These are phyloP conservation scores for Schrankia costaestrigalis DNA, from an alignment of 2,888 invertebrate genomes.

Conservation along the genomic window DNA sequence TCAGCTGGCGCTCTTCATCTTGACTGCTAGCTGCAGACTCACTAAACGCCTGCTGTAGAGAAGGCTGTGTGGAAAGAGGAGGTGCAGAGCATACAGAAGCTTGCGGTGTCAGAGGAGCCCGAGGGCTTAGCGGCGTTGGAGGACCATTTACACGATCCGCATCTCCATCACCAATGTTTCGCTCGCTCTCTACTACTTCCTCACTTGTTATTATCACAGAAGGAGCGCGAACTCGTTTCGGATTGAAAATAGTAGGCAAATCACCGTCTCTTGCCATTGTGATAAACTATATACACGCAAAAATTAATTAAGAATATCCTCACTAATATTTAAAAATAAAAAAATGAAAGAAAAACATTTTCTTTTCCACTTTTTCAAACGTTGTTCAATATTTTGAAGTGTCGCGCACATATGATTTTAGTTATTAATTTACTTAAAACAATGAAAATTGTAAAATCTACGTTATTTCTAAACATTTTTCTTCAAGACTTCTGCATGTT, in stretches of 20 bases:
- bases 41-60: conserved; percentile 71
- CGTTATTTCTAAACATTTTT: no score
- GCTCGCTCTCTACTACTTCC: conserved; percentile 73
- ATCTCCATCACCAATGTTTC: conserved; percentile 54
- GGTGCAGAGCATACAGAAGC: conserved; percentile 74
- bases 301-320: conserved; percentile 22
- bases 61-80: conserved; percentile 70
- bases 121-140: conserved; percentile 68
- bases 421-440: no score
- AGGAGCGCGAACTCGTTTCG: conserved; percentile 84
- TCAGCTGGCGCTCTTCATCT: conserved; percentile 79
- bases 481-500: no score
- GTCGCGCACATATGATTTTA: no score
- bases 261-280: conserved; percentile 87
- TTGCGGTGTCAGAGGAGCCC: conserved; percentile 70
- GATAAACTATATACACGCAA: conserved; percentile 3
- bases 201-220: conserved; percentile 86
- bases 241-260: conserved; percentile 91
- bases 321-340: background rate
- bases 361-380: no score
- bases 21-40: conserved; percentile 82
- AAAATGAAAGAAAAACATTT: background rate
- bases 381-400: no score
- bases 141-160: conserved; percentile 72
- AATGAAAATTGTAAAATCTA: no score